Evolutionary conservation across 2,888 invertebrate species (phyloP), one percentile per base, ranked within the genome.

Genomic region (Tethea ocularis): DNA sequence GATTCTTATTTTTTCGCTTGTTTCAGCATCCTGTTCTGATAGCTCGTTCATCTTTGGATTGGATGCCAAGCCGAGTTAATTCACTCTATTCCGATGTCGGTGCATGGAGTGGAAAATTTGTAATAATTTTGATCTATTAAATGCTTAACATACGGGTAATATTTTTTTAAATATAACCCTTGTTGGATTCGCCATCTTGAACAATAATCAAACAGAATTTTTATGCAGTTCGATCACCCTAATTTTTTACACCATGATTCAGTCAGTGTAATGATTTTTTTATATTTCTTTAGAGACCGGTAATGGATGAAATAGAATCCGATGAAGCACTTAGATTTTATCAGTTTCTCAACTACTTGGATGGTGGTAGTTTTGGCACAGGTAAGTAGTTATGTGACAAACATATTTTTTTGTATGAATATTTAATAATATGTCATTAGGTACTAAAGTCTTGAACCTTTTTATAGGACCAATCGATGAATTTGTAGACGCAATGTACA

Each of bases 41-140:
- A 7, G 89, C 92, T 10, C 86, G 92, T 5, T 91, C 92, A 1
- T 87, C 92, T 0, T 68, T 90, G 57, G 92, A 92, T 72, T 93
- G 93, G 93, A 89, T 93, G 90, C 93, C 92, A 29, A 93, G 92
- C 67, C 81, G 92, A 73, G 78, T 93, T 0, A 93, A 93, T 68
- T 93, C 93, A 1, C 75, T 93, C 1, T 93, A 92, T 67, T 93
- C 93, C 0, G 92, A 93, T 74, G 91, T 93, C 10, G 93, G 93
- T 46, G 92, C 92, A 15, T 93, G 93, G 93, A 93, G 93, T 64
- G 93, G 93, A 57, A 92, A 92, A 82, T 93, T 93, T 66, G 93
- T 93, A 78, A 80, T 89, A 66, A 46, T 59, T 46, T 13, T 23
- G 23, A 10, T n/a, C 1, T 17, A 17, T 13, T 41, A 61, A 54